Evolutionary conservation across 2,888 invertebrate species (phyloP).

Genomic region (Lagria hirta): DNA sequence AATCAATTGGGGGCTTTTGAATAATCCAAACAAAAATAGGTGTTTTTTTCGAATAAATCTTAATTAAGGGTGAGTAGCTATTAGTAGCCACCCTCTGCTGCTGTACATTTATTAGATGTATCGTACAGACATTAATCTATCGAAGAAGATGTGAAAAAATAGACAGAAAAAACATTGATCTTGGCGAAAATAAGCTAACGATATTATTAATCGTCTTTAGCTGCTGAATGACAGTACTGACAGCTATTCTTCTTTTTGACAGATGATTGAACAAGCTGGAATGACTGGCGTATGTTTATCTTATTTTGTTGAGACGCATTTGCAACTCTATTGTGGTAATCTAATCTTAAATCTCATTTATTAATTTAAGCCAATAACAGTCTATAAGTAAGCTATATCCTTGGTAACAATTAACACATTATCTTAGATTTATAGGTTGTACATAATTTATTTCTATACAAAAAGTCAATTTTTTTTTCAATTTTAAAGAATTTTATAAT

Average conservation of each 20-base stretch:
- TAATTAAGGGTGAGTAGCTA: constrained; percentile 24
- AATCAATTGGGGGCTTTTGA: too few species aligned
- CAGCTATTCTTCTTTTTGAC: constrained; percentile 25
- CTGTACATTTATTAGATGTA: constrained; percentile 23
- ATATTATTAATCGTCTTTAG: constrained; percentile 23
- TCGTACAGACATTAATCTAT: constrained; percentile 22
- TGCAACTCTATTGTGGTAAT: too few species aligned
- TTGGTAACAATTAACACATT: too few species aligned
- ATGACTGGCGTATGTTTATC: constrained; percentile 33
- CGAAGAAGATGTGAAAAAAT: constrained; percentile 14
- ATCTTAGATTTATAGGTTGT: too few species aligned
- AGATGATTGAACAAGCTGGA: constrained; percentile 20
- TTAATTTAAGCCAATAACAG: too few species aligned
- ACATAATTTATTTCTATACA: too few species aligned
- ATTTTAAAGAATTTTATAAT: too few species aligned
- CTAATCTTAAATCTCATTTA: too few species aligned
- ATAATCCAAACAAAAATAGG: constrained; percentile 8
- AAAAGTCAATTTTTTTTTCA: too few species aligned
- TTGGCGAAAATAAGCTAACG: constrained; percentile 24
- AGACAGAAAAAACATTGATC: constrained; percentile 16
- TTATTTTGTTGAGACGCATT: too few species aligned
- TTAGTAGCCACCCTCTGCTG: constrained; percentile 10
- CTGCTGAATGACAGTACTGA: constrained; percentile 18
- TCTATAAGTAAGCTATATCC: too few species aligned
- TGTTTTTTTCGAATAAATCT: constrained; percentile 24